Evolutionary conservation across 2,797 vertebrate genomes (phyloP), one percentile per base, ranked within the genome.

Genomic region (Arnoldichthys spilopterus): DNA sequence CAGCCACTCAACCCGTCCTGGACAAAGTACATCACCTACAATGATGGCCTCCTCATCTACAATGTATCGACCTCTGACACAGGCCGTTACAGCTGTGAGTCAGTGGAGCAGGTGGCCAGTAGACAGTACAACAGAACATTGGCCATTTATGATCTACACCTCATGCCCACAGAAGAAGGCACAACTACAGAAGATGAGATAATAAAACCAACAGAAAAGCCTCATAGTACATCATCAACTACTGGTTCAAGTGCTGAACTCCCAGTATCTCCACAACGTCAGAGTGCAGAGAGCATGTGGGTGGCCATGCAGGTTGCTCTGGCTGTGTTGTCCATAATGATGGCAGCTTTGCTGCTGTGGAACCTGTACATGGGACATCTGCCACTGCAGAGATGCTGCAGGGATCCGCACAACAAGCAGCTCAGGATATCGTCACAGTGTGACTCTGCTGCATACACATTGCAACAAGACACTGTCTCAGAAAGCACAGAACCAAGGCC

Each of bases 1-100:
- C 89, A 82, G 77, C 82, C 59, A 0, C 86, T 95, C 69, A 82
- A 20, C 62, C 47, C 56, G 0, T 73, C 92, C 49, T 74, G 86
- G 78, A 30, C 77, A 15, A 94, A 92, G 78, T 90, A 93, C 80
- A 88, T 91, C 81, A 85, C 93, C 78, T 91, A 86, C 68, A 74
- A 67, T 0, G 83, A 85, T 12, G 90, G 91, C n/a, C 85, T 94
- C 32, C 85, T 93, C 40, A 84, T 95, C 68, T 82, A 92, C 58
- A 89, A 89, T 0, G 75, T 89, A 45, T 88, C 91, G 0, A 37
- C 32, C 3, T 79, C 79, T 0, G 91, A 90, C 0, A 75, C 81
- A 0, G 94, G 94, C 11, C 69, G 76, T 22, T 95, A 93, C 77
- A 82, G 81, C 5, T 95, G 94, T 51, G 63, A 83, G 47, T 93